Base-by-base conservation (phyloP, 2,113 vertebrate genomes). In the Elephas maximus region DNA sequence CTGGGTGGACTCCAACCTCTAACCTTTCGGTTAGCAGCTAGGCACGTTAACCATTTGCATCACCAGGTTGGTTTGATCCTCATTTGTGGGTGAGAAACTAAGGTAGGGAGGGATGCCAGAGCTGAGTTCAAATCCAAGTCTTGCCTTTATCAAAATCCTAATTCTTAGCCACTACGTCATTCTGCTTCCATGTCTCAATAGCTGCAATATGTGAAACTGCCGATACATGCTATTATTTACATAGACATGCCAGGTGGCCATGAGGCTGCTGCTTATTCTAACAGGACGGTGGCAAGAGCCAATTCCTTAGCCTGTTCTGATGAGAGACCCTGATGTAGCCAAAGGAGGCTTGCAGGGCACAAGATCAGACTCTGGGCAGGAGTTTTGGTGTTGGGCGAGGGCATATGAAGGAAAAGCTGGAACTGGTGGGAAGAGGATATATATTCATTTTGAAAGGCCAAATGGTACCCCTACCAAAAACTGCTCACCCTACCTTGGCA, bases 361-460 rank as follows among this genome's bases (percentile, higher is more conserved):
- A 21, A 85, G 6, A 71, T 65, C 33, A 48, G 41, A 23, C 30
- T 65, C 11, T 48, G 28, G 33, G 23, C 20, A 77, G 26, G 44
- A 24, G 26, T 73, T 74, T 33, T 17, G 0, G 57, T 18, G 30
- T 53, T 8, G 14, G 53, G 51, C 3, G 0, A 23, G 20, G 53
- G 28, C 5, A 8, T 65, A 30, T 63, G 4, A 21, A 84, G 60
- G 62, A 21, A 76, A 8, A 8, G n/a, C 45, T 28, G 9, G 62
- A 57, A 93, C 18, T 30, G 79, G 48, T 48, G 76, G 65, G 37
- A 79, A 8, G 65, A 79, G 65, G 94, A 28, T 80, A 94, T 30
- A 53, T 28, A 93, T 79, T 84, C 71, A 90, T 71, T 98, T n/a
- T 86, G 63, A 96, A 98, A 97, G 97, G 90, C 8, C 85, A 90